Percentiles rank a stretch among this genome's conserved stretches.
Conservation (phyloP, 2,113 vertebrate species). For the Pseudorasbora parva region DNA sequence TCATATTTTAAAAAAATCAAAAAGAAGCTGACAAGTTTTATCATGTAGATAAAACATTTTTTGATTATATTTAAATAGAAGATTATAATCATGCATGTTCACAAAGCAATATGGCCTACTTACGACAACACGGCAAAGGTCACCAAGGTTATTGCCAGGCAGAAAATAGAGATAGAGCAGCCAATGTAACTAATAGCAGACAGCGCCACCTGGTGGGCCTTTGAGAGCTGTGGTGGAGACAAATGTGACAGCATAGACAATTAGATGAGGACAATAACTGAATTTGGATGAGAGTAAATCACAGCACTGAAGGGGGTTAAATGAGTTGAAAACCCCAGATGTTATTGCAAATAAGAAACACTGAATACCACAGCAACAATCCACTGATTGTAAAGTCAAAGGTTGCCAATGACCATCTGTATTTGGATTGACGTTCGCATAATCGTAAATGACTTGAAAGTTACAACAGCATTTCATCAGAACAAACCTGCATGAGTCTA, state of each 20-base stretch:
- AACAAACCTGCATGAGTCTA: background rate
- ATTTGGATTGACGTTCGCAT: background rate
- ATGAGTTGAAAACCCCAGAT: background rate
- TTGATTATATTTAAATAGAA: background rate
- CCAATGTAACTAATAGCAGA: conserved; percentile 93
- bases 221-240: conserved; percentile 76
- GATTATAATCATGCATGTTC: conserved; percentile 2
- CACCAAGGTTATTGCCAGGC: conserved; percentile 87
- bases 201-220: conserved; percentile 90
- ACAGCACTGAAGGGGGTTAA: background rate
- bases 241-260: conserved; percentile 30
- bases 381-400: conserved; percentile 38
- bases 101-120: conserved; percentile 72
- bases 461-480: conserved; percentile 26
- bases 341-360: conserved; percentile 21
- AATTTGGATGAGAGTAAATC: background rate
- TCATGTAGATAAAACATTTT: background rate
- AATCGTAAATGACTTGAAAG: background rate
- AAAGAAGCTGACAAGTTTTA: background rate
- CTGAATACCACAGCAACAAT: conserved; percentile 2
- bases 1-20: background rate
- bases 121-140: conserved; percentile 95
- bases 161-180: conserved; percentile 92
- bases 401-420: conserved; percentile 4
- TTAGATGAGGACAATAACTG: background rate